Percentiles rank a stretch among this genome's conserved stretches.
phyloP scores from a whole-genome alignment of 2,888 invertebrate genomes.

The Cynaeus angustus region DNA sequence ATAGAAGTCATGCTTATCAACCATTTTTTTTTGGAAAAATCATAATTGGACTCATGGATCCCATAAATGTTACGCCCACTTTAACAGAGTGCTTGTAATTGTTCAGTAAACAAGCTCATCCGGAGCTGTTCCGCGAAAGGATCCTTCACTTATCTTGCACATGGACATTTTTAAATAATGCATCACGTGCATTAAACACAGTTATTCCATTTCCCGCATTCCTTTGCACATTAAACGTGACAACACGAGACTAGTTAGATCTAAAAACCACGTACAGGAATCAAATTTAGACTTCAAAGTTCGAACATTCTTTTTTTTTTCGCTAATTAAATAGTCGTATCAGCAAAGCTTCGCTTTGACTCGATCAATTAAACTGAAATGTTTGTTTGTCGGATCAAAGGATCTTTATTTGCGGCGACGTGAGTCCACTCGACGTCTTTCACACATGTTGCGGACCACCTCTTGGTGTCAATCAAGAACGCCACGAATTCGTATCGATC shows the following conservation, averaged over 20 bases:
- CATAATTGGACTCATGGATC: constrained; percentile 7
- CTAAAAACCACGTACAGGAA: no score
- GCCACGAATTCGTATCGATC: constrained; percentile 51
- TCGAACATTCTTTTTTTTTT: background rate
- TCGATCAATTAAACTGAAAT: constrained; percentile 31
- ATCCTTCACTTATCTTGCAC: constrained; percentile 34
- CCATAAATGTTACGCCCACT: constrained; percentile 32
- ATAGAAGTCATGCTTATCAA: constrained; percentile 3
- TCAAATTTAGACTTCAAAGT: background rate
- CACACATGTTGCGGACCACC: constrained; percentile 37
- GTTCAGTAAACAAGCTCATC: constrained; percentile 26
- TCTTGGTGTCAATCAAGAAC: constrained; percentile 45
- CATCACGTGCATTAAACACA: constrained; percentile 29
- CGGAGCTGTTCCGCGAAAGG: constrained; percentile 8
- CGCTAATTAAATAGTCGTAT: no score
- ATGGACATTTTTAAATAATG: constrained; percentile 31
- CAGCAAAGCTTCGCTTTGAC: background rate
- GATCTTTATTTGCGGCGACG: constrained; percentile 46
- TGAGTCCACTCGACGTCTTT: constrained; percentile 48
- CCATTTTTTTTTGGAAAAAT: background rate
- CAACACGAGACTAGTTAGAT: background rate
- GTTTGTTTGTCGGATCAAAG: constrained; percentile 19
- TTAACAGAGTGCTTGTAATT: constrained; percentile 22
- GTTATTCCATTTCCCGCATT: constrained; percentile 23
- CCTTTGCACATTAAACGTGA: constrained; percentile 16